Percentiles rank a stretch among this genome's conserved stretches.
Conservation (phyloP, 2,797 vertebrate species). For the Hirundo rustica region DNA sequence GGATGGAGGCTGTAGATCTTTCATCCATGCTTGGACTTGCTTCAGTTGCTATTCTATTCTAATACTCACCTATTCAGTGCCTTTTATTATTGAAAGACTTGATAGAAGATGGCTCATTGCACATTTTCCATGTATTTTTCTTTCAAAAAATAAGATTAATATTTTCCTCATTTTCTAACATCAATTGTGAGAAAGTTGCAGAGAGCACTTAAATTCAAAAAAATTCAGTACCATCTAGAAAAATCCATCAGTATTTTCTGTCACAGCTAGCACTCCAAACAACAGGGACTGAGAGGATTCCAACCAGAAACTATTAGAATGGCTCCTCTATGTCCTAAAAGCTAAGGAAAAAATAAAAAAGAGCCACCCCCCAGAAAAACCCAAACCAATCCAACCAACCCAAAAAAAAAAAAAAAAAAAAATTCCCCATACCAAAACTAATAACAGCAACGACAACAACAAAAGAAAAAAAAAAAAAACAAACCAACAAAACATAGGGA, state of each 20-base stretch:
- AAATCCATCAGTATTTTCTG: neutral
- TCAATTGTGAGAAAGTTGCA: neutral
- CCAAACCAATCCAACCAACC: neutral
- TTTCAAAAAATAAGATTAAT: neutral
- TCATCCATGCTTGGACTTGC: neutral
- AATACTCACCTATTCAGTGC: neutral
- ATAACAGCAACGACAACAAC: no score
- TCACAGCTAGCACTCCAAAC: neutral
- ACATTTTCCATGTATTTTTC: neutral
- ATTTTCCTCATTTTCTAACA: neutral
- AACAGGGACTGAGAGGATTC: neutral
- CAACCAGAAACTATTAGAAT: neutral
- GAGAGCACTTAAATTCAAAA: neutral
- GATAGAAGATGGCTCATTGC: neutral
- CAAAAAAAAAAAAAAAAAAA: no score
- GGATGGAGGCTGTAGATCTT: neutral
- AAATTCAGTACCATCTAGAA: neutral
- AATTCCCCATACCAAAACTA: neutral
- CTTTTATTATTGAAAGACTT: neutral
- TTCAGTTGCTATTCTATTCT: neutral
- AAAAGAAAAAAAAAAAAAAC: neutral
- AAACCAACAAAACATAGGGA: accelerated
- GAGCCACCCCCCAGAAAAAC: neutral
- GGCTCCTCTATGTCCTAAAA: neutral
- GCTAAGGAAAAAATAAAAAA: neutral